Base-by-base conservation (phyloP, 2,888 invertebrate genomes). In the Dascillus cervinus region DNA sequence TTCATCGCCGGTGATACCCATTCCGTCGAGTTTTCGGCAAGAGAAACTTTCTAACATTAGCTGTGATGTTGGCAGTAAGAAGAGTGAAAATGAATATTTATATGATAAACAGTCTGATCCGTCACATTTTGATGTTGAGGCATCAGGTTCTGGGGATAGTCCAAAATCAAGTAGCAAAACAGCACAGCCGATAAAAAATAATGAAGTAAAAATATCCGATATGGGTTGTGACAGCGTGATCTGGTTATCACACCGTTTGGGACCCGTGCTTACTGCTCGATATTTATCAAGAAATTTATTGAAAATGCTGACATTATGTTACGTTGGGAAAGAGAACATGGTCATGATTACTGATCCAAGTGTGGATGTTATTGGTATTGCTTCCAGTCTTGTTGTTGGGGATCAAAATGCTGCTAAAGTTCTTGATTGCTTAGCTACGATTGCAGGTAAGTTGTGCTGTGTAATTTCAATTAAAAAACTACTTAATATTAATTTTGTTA, bases 291-390 rank as follows among this genome's bases (percentile, higher is more conserved):
- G 89, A 37, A 95, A 95, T 69, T 70, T 98, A 43, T 69, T 97
- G 6, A 79, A 94, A 54, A 94, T 97, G 88, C 66, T 97, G 29
- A 88, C 92, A 0, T 65, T 96, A 2, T 97, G 96, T 63, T 97
- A 94, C 59, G 80, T 89, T 11, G 90, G 87, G 0, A 79, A 77
- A 52, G 86, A 87, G 42, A 86, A 84, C 58, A 66, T 87, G 13
- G 63, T 71, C 22, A 67, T 72, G 1, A 60, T 66, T 39, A 62
- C 13, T 25, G 37, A 54, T 11, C 69, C 69, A 43, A 25, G 25
- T 14, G n/a, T 35, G 10, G 77, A 75, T 53, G 72, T 70, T 43
- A 75, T 77, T 50, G 77, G 76, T 10, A 71, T 81, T 29, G 70
- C 79, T 4, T 77, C 77, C 46, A 75, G 77, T 23, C 70, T 70